phyloP scores from a whole-genome alignment of 2,888 invertebrate species.

The Zygogramma bicolorata region DNA sequence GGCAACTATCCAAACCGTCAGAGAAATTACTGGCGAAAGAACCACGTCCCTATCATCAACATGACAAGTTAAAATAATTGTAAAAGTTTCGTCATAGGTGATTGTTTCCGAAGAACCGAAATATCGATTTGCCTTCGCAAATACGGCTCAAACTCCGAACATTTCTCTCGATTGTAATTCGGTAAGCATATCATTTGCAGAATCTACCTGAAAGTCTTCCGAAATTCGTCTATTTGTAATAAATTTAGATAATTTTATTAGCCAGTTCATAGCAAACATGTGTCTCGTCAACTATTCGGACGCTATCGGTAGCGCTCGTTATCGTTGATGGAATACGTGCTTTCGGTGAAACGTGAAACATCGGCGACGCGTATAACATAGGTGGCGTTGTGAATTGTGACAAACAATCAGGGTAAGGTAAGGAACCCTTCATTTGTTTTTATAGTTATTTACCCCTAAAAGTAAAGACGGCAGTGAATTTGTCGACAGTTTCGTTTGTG shows the following conservation, averaged over 20 bases:
- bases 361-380: constrained; percentile 66
- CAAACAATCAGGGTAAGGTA: constrained; percentile 66
- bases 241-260: constrained; percentile 60
- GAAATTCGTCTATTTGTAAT: constrained; percentile 48
- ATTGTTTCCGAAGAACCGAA: constrained; percentile 46
- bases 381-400: constrained; percentile 66
- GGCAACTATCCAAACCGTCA: constrained; percentile 60
- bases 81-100: constrained; percentile 60
- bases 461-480: constrained; percentile 48
- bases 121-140: constrained; percentile 43
- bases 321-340: constrained; percentile 65
- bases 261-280: constrained; percentile 60
- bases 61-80: constrained; percentile 65
- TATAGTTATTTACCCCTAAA: constrained; percentile 57
- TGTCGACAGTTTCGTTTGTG: constrained; percentile 48
- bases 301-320: constrained; percentile 58
- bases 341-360: constrained; percentile 63
- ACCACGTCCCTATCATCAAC: constrained; percentile 64
- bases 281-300: constrained; percentile 60
- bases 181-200: constrained; percentile 40
- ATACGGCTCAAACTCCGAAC: constrained; percentile 53
- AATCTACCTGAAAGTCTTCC: constrained; percentile 54
- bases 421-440: constrained; percentile 66
- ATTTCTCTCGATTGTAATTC: constrained; percentile 57
- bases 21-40: constrained; percentile 65